Evolutionary conservation across 2,113 vertebrate genomes (phyloP), one percentile per base, ranked within the genome.

Genomic region (Scortum barcoo): DNA sequence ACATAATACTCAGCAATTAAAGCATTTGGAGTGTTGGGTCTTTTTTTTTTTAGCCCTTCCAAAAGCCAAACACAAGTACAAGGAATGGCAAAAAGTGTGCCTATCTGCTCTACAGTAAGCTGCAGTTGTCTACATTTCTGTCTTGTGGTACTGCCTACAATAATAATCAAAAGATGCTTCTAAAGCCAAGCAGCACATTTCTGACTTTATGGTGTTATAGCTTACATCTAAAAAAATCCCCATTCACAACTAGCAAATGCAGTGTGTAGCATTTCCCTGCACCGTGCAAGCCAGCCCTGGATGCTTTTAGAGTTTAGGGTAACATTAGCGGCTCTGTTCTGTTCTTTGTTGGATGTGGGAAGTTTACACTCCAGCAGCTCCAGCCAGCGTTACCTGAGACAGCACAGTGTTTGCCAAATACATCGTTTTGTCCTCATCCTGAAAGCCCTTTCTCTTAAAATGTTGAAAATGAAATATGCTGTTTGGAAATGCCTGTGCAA

Each of bases 321-420:
- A 62, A 62, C 20, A 5, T 75, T 73, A 56, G 67, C 56, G 10
- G 16, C 16, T 33, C 28, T 4, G 57, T 60, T 17, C 58, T 30
- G 10, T 50, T 44, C 2, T 62, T 24, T 77, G 67, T 40, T 62
- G 40, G 28, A 48, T 66, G 66, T 65, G 40, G 26, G 16, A 28
- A 26, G 33, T 62, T 79, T 70, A 44, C 8, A 50, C 62, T 77
- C 16, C 17, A 46, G 28, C 42, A 20, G 22, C 65, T 79, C 16
- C 40, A 26, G 40, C 54, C 60, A 50, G 2, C 8, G 6, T 66
- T 58, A 14, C 7, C 38, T 6, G 40, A 44, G 19, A 28, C 28
- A 7, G 40, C 33, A 6, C 6, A 4, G 6, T 36, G 33, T 65
- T 65, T n/a, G 13, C 3, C 40, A 77, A 51, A 76, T 5, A 66